Evolutionary conservation across 2,888 invertebrate genomes (phyloP).

Genomic region (Volucella inanis): DNA sequence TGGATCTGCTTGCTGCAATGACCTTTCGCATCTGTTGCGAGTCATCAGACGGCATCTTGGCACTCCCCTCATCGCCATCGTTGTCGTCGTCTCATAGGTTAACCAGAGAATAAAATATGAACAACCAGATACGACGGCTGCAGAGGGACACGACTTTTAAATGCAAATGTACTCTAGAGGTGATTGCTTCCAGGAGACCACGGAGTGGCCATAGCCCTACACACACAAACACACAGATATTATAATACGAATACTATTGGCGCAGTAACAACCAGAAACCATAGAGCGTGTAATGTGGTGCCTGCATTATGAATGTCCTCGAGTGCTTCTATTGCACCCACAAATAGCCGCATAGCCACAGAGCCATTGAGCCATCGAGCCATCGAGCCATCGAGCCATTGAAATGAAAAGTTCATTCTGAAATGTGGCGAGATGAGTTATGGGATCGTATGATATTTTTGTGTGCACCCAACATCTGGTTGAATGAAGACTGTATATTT

Average conservation of each 20-base stretch:
- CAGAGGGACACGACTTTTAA: conserved; percentile 25
- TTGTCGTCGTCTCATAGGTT: conserved; percentile 42
- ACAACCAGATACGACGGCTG: background rate
- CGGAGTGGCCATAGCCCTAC: background rate
- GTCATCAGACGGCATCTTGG: conserved; percentile 68
- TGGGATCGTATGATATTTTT: conserved; percentile 71
- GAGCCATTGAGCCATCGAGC: too few relatives aligned
- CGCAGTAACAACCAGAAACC: conserved; percentile 19
- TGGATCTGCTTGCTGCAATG: conserved; percentile 33
- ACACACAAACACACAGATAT: conserved; percentile 25
- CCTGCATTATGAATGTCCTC: conserved; percentile 72
- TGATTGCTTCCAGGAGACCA: conserved; percentile 58
- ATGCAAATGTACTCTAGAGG: conserved; percentile 57
- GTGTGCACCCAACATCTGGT: conserved; percentile 59
- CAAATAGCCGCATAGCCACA: conserved; percentile 59
- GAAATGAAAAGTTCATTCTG: conserved; percentile 77
- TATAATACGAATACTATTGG: background rate
- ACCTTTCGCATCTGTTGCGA: conserved; percentile 72
- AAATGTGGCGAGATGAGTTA: conserved; percentile 77
- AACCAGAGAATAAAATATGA: conserved; percentile 63
- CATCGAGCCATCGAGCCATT: conserved; percentile 23
- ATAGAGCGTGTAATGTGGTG: conserved; percentile 59
- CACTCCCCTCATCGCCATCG: conserved; percentile 8
- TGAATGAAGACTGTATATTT: conserved; percentile 9
- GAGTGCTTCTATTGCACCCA: conserved; percentile 73